Conservation (phyloP, 1,140 invertebrate species). For the Drosophila equinoxialis region DNA sequence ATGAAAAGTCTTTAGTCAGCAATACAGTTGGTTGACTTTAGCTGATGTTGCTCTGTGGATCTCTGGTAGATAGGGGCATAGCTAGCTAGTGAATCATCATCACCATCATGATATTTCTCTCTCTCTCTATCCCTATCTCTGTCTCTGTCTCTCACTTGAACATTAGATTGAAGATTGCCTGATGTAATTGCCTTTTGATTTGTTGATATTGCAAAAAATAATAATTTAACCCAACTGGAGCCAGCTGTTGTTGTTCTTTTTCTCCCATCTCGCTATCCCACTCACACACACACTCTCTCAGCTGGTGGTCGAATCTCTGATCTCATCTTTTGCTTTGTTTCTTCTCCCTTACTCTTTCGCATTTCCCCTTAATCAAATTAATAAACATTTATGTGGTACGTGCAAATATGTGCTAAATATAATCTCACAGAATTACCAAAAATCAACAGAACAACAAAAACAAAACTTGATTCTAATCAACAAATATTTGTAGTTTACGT, state of each 20-base stretch:
- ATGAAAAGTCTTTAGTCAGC: constrained; percentile 24
- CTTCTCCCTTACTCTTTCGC: background rate
- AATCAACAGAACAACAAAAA: background rate
- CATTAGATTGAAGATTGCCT: constrained; percentile 17
- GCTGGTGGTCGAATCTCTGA: constrained; percentile 8
- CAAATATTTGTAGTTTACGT: constrained; percentile 4
- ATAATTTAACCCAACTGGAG: constrained; percentile 12
- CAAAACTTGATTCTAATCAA: constrained; percentile 7
- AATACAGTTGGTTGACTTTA: constrained; percentile 16
- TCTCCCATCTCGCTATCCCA: background rate
- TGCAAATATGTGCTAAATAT: constrained; percentile 13
- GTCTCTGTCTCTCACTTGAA: background rate
- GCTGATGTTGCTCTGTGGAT: background rate
- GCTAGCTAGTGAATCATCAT: constrained; percentile 21
- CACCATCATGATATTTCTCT: too few relatives aligned
- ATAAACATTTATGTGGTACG: constrained; percentile 1
- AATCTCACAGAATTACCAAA: background rate
- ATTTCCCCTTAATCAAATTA: constrained; percentile 1
- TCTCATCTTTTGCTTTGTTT: background rate
- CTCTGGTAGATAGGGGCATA: constrained; percentile 4
- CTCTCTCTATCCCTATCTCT: background rate
- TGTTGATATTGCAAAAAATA: constrained; percentile 23
- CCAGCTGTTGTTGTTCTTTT: constrained; percentile 9
- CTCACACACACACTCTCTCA: background rate
- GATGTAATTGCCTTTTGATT: constrained; percentile 22